Percentiles rank a stretch among this genome's conserved stretches.
Conservation (phyloP, 2,888 invertebrate species). For the Hartigia nigra region DNA sequence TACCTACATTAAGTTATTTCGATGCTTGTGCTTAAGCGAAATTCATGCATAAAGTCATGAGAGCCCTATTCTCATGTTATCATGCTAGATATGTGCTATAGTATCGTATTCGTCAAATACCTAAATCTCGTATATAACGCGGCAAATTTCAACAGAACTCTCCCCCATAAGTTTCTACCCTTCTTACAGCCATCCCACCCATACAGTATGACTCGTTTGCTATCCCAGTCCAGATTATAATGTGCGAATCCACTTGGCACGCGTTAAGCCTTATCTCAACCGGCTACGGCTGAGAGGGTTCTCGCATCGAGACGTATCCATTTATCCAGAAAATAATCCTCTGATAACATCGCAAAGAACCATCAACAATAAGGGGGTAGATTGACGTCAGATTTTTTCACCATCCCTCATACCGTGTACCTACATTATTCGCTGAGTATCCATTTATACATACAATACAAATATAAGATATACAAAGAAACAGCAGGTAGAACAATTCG, state of each 20-base stretch:
- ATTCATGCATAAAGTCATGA: not conserved
- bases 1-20: not conserved
- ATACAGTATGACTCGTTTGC: not conserved
- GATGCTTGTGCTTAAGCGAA: not conserved
- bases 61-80: not conserved
- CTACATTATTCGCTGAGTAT: not conserved
- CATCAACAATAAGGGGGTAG: slow-evolving; percentile 31
- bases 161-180: not conserved
- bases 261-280: slow-evolving; percentile 47
- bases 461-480: not conserved
- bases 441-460: not conserved
- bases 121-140: not conserved
- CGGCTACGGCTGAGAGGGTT: slow-evolving; percentile 20
- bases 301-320: slow-evolving; percentile 39
- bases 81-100: not conserved
- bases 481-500: not conserved
- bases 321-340: slow-evolving; percentile 65
- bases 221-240: slow-evolving; percentile 25
- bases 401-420: not conserved
- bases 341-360: slow-evolving; percentile 45
- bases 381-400: slow-evolving; percentile 20
- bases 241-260: slow-evolving; percentile 43
- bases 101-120: not conserved
- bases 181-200: not conserved
- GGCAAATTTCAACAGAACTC: not conserved